These are phyloP conservation scores for Benthosema pterotum DNA, from an alignment of 2,797 vertebrate species.

Conservation along the genomic window DNA sequence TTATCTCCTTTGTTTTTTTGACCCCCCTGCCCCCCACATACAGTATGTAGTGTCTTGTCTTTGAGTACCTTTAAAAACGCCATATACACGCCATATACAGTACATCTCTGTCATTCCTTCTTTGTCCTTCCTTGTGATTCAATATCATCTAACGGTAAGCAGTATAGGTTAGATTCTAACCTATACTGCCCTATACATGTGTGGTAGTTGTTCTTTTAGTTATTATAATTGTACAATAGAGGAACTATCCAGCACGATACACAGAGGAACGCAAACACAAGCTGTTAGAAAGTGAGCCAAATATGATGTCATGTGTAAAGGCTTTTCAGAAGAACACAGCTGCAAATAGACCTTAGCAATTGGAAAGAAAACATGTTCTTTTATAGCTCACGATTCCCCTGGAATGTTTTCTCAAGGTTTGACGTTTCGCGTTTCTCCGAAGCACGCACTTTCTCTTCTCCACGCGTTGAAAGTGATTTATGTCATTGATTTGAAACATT, in stretches of 20 bases:
- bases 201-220: too few relatives aligned
- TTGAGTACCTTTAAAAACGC: too few relatives aligned
- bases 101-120: slow-evolving; percentile 1
- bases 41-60: too few relatives aligned
- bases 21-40: too few relatives aligned
- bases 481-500: slow-evolving; percentile 37
- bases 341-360: slow-evolving; percentile 48
- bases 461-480: slow-evolving; percentile 33
- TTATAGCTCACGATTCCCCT: slow-evolving; percentile 28
- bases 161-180: too few relatives aligned
- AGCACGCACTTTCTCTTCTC: slow-evolving; percentile 28
- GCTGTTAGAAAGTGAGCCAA: slow-evolving; percentile 43
- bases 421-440: slow-evolving; percentile 42
- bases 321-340: slow-evolving; percentile 57
- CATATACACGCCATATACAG: too few relatives aligned
- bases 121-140: slow-evolving; percentile 33
- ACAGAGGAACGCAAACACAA: slow-evolving; percentile 22
- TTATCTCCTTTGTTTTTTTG: too few relatives aligned
- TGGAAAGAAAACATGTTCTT: slow-evolving; percentile 42
- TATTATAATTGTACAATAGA: too few relatives aligned
- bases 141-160: slow-evolving; percentile 10
- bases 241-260: too few relatives aligned
- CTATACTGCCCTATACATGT: too few relatives aligned
- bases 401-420: slow-evolving; percentile 45
- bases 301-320: slow-evolving; percentile 52